A percentile compares a stretch with the other conserved stretches of the same genome.
phyloP scores from a whole-genome alignment of 2,113 vertebrate genomes.

The Oenanthe melanoleuca region DNA sequence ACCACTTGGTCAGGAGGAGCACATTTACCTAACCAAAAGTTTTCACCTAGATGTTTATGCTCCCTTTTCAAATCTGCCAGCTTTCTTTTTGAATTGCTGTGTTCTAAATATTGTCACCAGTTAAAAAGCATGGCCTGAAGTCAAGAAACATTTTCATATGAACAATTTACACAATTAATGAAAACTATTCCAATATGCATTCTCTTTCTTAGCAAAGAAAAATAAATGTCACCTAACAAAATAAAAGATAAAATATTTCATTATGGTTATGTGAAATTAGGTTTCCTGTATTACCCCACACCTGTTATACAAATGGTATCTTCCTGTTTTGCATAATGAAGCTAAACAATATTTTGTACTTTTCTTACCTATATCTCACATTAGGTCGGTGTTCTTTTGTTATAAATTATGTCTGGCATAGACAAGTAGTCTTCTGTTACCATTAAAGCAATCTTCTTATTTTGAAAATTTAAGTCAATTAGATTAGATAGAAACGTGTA shows the following conservation, averaged over 20 bases:
- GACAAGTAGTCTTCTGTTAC: background rate
- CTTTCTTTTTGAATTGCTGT: background rate
- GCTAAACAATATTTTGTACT: background rate
- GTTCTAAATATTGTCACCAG: background rate
- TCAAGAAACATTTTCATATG: background rate
- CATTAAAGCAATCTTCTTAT: background rate
- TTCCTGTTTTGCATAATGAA: background rate
- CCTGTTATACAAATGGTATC: background rate
- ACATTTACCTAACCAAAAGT: background rate
- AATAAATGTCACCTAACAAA: constrained; percentile 11
- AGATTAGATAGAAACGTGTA: background rate
- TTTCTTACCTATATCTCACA: background rate
- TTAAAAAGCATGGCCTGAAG: background rate
- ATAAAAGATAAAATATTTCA: constrained; percentile 5
- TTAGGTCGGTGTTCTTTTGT: background rate
- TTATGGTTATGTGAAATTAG: background rate
- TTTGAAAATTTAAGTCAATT: background rate
- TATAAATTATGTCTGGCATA: background rate
- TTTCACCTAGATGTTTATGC: background rate
- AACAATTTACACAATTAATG: background rate
- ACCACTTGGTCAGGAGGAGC: background rate
- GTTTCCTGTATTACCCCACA: background rate
- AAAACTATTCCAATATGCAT: background rate
- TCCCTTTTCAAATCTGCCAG: background rate
- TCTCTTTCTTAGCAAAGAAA: background rate